A percentile compares a stretch with the other conserved stretches of the same genome.
phyloP scores from a whole-genome alignment of 2,113 vertebrate species.

The Myotis lucifugus region DNA sequence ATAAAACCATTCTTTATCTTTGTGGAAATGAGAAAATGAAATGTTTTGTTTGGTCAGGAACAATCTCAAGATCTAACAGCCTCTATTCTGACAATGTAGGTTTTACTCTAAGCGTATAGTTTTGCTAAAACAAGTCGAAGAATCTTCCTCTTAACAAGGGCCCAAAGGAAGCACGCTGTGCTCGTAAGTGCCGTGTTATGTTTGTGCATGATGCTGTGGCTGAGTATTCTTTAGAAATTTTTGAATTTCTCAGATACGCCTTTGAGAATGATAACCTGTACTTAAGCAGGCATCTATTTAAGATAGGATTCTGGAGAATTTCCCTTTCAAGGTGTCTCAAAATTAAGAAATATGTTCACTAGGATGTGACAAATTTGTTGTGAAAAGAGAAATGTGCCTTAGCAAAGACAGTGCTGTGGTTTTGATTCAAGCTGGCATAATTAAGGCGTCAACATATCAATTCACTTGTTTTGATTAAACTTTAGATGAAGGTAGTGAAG shows the following conservation, averaged over 20 bases:
- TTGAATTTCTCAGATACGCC: background rate
- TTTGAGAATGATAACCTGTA: background rate
- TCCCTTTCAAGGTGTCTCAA: background rate
- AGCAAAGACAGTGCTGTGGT: background rate
- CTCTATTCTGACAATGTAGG: background rate
- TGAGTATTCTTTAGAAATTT: background rate
- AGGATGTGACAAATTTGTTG: background rate
- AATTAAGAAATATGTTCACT: background rate
- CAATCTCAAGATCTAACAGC: background rate
- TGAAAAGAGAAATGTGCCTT: background rate
- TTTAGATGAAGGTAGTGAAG: background rate
- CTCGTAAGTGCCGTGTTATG: background rate
- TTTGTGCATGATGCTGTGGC: background rate
- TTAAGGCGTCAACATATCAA: background rate
- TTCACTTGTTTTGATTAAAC: background rate
- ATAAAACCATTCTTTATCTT: slow-evolving; percentile 15
- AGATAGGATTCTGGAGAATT: background rate
- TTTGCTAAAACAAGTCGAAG: background rate
- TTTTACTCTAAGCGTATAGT: background rate
- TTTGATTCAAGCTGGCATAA: slow-evolving; percentile 9
- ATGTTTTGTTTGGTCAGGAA: slow-evolving; percentile 13
- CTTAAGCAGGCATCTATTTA: slow-evolving; percentile 13
- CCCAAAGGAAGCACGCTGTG: background rate
- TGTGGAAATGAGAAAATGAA: slow-evolving; percentile 47
- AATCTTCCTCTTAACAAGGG: background rate